Evolutionary conservation across 2,888 invertebrate genomes (phyloP).

Genomic region (Encarsia formosa): DNA sequence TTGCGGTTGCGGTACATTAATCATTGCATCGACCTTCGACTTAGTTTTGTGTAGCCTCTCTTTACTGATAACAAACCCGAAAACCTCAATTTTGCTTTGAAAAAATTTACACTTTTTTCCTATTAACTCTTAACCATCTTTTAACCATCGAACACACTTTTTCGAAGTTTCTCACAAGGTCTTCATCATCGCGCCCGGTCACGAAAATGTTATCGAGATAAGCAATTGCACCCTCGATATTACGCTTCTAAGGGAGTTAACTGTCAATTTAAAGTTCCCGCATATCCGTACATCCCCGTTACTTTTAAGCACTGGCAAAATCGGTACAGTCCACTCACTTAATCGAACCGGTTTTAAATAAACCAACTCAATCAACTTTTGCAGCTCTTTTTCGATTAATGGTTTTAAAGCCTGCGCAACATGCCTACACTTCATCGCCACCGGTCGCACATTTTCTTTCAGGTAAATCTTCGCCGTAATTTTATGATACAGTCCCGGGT

Average conservation of each 20-base stretch:
- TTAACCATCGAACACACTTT: no score
- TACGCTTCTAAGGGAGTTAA: no score
- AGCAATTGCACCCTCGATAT: background rate
- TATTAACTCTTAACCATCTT: no score
- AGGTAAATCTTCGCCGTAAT: slow-evolving; percentile 14
- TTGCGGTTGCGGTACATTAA: background rate
- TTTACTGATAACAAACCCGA: background rate
- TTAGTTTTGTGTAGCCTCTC: background rate
- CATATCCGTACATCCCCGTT: slow-evolving; percentile 18
- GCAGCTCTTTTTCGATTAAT: slow-evolving; percentile 17
- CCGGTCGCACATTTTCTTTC: slow-evolving; percentile 10
- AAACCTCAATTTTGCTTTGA: background rate
- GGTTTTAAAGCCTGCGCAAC: slow-evolving; percentile 17
- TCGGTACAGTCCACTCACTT: slow-evolving; percentile 25
- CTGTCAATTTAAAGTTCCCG: background rate
- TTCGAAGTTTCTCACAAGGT: slow-evolving; percentile 2
- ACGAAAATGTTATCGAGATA: slow-evolving; percentile 20
- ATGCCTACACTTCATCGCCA: slow-evolving; percentile 8
- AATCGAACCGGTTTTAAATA: slow-evolving; percentile 16
- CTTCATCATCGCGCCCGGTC: slow-evolving; percentile 8
- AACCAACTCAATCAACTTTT: slow-evolving; percentile 9
- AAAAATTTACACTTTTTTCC: background rate
- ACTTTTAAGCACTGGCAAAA: slow-evolving; percentile 18
- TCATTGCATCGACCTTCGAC: background rate
- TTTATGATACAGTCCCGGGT: slow-evolving; percentile 18